Conservation (phyloP, 2,888 invertebrate genomes). For the Sacculina carcini region DNA sequence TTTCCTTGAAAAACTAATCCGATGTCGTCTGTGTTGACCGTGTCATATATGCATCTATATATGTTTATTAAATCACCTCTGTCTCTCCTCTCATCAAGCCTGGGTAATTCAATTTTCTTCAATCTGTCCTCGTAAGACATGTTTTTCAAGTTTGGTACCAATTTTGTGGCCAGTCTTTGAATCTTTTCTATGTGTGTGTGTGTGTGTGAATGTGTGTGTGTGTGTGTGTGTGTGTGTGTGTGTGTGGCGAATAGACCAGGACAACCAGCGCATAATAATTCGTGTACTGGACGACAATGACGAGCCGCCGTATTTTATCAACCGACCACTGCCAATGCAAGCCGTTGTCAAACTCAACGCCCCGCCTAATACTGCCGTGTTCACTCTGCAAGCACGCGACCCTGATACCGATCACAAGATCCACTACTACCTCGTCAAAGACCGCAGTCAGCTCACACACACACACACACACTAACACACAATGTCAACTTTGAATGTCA, state of each 20-base stretch:
- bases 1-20: too few relatives aligned
- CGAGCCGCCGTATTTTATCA: slow-evolving; percentile 89
- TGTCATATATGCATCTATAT: too few relatives aligned
- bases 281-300: slow-evolving; percentile 89
- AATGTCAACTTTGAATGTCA: too few relatives aligned
- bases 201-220: not conserved
- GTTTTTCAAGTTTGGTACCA: too few relatives aligned
- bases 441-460: slow-evolving; percentile 31
- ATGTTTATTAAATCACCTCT: too few relatives aligned
- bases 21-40: too few relatives aligned
- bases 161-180: too few relatives aligned
- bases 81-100: too few relatives aligned
- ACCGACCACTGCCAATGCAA: slow-evolving; percentile 86
- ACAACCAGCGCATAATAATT: slow-evolving; percentile 81
- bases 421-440: slow-evolving; percentile 80
- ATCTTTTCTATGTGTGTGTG: too few relatives aligned
- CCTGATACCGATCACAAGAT: slow-evolving; percentile 90
- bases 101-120: too few relatives aligned
- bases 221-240: not conserved
- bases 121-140: too few relatives aligned
- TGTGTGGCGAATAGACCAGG: slow-evolving; percentile 42
- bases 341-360: slow-evolving; percentile 88
- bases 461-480: too few relatives aligned
- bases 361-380: slow-evolving; percentile 79
- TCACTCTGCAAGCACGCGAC: slow-evolving; percentile 86